These are phyloP conservation scores for Pocillopora damicornis DNA, from an alignment of 64 coral and sea anemone genomes.

Conservation along the genomic window DNA sequence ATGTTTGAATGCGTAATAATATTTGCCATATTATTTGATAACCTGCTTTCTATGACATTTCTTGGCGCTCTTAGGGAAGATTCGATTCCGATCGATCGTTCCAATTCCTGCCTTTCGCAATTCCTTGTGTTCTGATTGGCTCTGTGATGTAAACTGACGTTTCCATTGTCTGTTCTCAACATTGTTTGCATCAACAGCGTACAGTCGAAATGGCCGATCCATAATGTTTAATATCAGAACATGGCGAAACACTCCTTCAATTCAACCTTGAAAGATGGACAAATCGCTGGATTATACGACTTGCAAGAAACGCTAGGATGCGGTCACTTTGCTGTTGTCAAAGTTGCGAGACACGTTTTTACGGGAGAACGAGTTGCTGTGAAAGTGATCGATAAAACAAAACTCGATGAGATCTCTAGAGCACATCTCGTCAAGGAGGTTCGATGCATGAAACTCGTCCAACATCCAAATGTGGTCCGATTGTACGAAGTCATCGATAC, in stretches of 20 bases:
- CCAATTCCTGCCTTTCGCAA: slow-evolving; percentile 20
- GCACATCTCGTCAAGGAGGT: slow-evolving; percentile 94
- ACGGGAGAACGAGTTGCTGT: slow-evolving; percentile 97
- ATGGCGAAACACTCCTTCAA: slow-evolving; percentile 56
- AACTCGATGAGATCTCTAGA: slow-evolving; percentile 87
- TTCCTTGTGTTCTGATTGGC: slow-evolving; percentile 49
- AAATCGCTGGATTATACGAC: slow-evolving; percentile 97
- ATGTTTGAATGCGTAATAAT: neutral
- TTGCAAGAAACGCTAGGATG: slow-evolving; percentile 90
- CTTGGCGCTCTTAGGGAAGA: neutral
- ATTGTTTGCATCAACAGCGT: slow-evolving; percentile 16
- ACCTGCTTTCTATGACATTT: neutral
- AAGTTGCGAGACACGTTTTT: slow-evolving; percentile 95
- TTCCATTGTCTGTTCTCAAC: slow-evolving; percentile 32
- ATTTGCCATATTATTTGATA: neutral
- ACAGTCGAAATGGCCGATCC: slow-evolving; percentile 16
- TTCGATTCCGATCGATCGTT: neutral
- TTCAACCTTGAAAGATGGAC: slow-evolving; percentile 59
- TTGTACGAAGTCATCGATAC: slow-evolving; percentile 99
- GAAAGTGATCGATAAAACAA: slow-evolving; percentile 98
- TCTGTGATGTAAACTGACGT: slow-evolving; percentile 50
- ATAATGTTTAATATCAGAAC: neutral
- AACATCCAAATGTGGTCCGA: slow-evolving; percentile 98
- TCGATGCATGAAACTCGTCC: slow-evolving; percentile 99
- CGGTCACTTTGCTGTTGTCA: slow-evolving; percentile 98